Percentiles rank a stretch among this genome's conserved stretches.
These are phyloP conservation scores for Tineola bisselliella DNA, from an alignment of 2,888 invertebrate species.

Conservation along the genomic window DNA sequence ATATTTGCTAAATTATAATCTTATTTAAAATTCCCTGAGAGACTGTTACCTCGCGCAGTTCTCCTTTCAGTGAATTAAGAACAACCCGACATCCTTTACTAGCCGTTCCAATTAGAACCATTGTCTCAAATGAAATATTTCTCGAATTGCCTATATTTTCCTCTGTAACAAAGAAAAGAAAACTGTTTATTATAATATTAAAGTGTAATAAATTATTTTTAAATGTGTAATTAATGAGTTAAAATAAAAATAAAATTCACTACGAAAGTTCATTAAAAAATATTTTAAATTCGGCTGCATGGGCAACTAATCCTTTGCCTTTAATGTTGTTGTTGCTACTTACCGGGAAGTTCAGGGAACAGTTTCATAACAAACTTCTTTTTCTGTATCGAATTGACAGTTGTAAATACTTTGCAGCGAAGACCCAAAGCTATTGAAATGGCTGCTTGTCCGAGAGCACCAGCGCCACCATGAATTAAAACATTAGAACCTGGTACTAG, in stretches of 20 bases:
- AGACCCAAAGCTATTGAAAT: slow-evolving; percentile 34
- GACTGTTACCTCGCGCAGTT: slow-evolving; percentile 71
- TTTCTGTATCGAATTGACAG: slow-evolving; percentile 37
- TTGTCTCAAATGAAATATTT: slow-evolving; percentile 73
- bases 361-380: slow-evolving; percentile 37
- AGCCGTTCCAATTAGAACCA: slow-evolving; percentile 69
- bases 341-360: slow-evolving; percentile 37
- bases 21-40: too few relatives aligned
- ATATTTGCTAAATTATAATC: too few relatives aligned
- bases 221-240: too few relatives aligned
- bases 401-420: slow-evolving; percentile 35
- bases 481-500: not conserved
- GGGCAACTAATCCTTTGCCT: too few relatives aligned
- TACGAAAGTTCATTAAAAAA: too few relatives aligned
- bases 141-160: slow-evolving; percentile 73
- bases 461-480: slow-evolving; percentile 39
- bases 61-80: slow-evolving; percentile 77
- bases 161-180: slow-evolving; percentile 17
- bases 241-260: too few relatives aligned
- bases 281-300: too few relatives aligned
- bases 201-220: too few relatives aligned
- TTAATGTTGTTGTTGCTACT: too few relatives aligned
- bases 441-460: slow-evolving; percentile 41
- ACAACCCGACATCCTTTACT: slow-evolving; percentile 78
- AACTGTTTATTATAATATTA: too few relatives aligned